Evolutionary conservation across 2,797 vertebrate genomes (phyloP), one percentile per base, ranked within the genome.

Genomic region (Adelosebastes latens): DNA sequence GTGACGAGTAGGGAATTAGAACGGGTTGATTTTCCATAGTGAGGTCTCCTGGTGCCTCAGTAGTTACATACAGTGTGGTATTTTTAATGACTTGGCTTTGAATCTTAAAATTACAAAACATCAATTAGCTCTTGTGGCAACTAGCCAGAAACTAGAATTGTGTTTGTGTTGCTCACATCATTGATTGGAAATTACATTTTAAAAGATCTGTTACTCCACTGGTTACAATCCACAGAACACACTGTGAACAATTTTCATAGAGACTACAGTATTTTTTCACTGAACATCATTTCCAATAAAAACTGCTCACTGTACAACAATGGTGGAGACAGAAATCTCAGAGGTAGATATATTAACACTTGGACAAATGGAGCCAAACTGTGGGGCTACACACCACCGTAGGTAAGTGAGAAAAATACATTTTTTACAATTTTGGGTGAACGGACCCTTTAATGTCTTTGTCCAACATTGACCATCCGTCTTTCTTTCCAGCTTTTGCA

Each of bases 1-100:
- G 36, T 39, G 36, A 39, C 13, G 36, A 39, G 36, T 0, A 39
- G 36, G 36, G 14, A 49, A 0, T 49, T 16, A 49, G 0, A 49
- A 49, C 6, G 18, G 0, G 2, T 1, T 49, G 46, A 49, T 49
- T 49, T 49, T 20, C 46, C 16, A 49, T 20, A 49, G 46, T 4
- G 46, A 49, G 46, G 46, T 49, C 46, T 16, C 18, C 6, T 49
- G 46, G 46, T 49, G 18, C 16, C 46, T 49, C 46, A 39, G 36
- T 39, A 39, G 36, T 2, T 39, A 39, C 36, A 39, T 39, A 39
- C 36, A 49, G 18, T 49, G 18, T 0, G 16, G 14, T 59, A 4
- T 29, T 58, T 58, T 58, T 3, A 0, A 58, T 25, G 22, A 25
- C 12, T 25, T 58, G 25, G 13, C 18, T 49, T 49, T 20, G 18